Percentiles rank a stretch among this genome's conserved stretches.
phyloP scores from a whole-genome alignment of 2,888 invertebrate genomes.

The Caenorhabditis drosophilae region DNA sequence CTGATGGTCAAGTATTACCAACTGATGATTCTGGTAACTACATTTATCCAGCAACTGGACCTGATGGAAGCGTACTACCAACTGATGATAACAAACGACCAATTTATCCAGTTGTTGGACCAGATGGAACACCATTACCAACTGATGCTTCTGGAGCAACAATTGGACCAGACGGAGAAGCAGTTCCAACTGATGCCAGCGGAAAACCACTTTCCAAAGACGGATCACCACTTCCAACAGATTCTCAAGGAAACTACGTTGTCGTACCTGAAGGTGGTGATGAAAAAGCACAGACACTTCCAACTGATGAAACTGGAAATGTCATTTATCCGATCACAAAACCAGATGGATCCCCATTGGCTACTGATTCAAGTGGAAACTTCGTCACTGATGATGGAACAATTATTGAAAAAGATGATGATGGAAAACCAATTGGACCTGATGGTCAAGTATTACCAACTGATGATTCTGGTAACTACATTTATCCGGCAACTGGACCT shows the following conservation, averaged over 20 bases:
- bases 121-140: conserved; percentile 13
- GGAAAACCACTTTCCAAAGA: conserved; percentile 41
- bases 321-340: conserved; percentile 12
- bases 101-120: conserved; percentile 13
- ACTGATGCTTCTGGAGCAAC: conserved; percentile 31
- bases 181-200: conserved; percentile 13
- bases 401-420: conserved; percentile 14
- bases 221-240: conserved; percentile 43
- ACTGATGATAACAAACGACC: conserved; percentile 9
- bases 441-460: conserved; percentile 23
- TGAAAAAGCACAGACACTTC: conserved; percentile 15
- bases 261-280: conserved; percentile 8
- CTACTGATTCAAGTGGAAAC: conserved; percentile 18
- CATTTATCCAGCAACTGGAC: conserved; percentile 11
- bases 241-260: conserved; percentile 42
- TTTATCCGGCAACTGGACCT: conserved; percentile 3
- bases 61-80: conserved; percentile 19
- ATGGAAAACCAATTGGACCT: conserved; percentile 21
- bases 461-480: conserved; percentile 11
- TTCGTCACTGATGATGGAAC: conserved; percentile 23
- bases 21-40: conserved; percentile 12
- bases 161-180: background rate
- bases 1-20: conserved; percentile 23
- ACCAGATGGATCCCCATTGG: conserved; percentile 19
- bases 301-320: conserved; percentile 18